Base-by-base conservation (phyloP, 2,113 vertebrate genomes). In the Podarcis raffonei region DNA sequence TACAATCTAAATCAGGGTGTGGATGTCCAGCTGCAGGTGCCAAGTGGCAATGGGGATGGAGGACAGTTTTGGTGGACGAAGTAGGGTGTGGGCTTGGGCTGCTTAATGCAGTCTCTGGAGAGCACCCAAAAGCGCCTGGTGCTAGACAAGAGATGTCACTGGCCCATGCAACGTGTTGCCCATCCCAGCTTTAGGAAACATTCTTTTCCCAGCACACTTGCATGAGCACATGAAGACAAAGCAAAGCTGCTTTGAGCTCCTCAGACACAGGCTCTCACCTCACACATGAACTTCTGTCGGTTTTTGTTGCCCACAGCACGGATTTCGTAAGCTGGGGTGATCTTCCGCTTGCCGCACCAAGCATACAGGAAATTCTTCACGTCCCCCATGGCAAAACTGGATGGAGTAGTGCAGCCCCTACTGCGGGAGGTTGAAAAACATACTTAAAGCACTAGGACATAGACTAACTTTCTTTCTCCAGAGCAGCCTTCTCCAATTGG, bases 361-460 rank as follows among this genome's bases (percentile, higher is more conserved):
- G 98, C 98, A 37, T 99, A 99, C 6, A 99, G 96, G 82, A 97
- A 99, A 93, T 99, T 99, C 96, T 99, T 99, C 81, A 99, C 97
- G 89, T 99, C 99, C 37, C 97, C 98, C 98, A 99, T 99, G 94
- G 87, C 95, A 93, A 25, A 22, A 53, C 4, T 25, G 7, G 27
- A 3, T 16, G 39, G 74, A 25, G 77, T 48, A 23, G 72, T 32
- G n/a, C 4, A n/a, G 35, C 8, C 18, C 25, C 74, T 78, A 30
- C n/a, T 25, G 62, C 0, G 1, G 25, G 59, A 20, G 59, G 18
- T 62, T 53, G 0, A 32, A 74, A 83, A 68, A 0, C 2, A 57
- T 5, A n/a, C 12, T 30, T 20, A 23, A 68, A 87, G 39, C 20
- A 32, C 20, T 71, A 71, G n/a, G 4, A 13, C 2, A 7, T 68